A percentile compares a stretch with the other conserved stretches of the same genome.
These are phyloP conservation scores for Polyploca ridens DNA, from an alignment of 2,888 invertebrate species.

Conservation along the genomic window DNA sequence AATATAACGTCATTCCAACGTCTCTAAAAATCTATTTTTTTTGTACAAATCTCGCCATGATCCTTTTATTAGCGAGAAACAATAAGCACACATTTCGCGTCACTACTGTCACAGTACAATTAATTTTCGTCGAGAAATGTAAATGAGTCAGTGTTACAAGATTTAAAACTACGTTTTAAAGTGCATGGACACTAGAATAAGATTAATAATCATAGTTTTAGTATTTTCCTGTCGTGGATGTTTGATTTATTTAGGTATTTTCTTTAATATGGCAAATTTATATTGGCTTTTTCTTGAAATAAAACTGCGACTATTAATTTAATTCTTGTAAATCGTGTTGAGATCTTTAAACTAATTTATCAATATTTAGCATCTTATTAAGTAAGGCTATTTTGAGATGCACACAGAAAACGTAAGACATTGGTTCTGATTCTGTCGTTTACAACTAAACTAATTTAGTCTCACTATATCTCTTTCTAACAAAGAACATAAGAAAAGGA, in stretches of 20 bases:
- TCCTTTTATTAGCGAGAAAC: too few relatives aligned
- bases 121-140: background rate
- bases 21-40: too few relatives aligned
- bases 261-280: too few relatives aligned
- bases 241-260: too few relatives aligned
- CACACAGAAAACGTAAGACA: slow-evolving; percentile 29
- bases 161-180: slow-evolving; percentile 14
- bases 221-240: background rate
- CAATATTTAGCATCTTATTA: slow-evolving; percentile 24
- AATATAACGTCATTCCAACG: too few relatives aligned
- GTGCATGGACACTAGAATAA: slow-evolving; percentile 21
- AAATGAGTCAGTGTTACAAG: background rate
- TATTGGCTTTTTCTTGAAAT: background rate
- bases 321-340: slow-evolving; percentile 25
- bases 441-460: too few relatives aligned
- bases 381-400: slow-evolving; percentile 25
- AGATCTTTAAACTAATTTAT: slow-evolving; percentile 20
- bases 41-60: too few relatives aligned
- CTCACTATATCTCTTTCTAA: too few relatives aligned
- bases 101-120: too few relatives aligned
- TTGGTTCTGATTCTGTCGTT: too few relatives aligned
- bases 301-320: slow-evolving; percentile 7
- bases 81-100: too few relatives aligned
- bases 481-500: too few relatives aligned
- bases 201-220: slow-evolving; percentile 2